Conservation (phyloP, 2,113 vertebrate species). For the Misgurnus anguillicaudatus region DNA sequence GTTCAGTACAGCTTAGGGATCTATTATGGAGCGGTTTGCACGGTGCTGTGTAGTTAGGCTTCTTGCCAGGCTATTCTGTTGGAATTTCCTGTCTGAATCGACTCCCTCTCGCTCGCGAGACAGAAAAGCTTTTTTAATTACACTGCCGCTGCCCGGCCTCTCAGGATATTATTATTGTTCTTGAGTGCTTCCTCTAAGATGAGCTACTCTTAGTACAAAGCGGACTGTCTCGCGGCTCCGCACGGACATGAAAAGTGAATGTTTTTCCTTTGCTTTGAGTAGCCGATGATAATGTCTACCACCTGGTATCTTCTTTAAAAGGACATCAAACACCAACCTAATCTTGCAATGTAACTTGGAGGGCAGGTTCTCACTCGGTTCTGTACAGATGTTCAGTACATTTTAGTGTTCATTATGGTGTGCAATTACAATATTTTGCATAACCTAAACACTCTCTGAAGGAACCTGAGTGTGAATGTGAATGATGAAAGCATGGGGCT, state of each 20-base stretch:
- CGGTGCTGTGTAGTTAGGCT: constrained; percentile 83
- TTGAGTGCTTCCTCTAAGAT: constrained; percentile 88
- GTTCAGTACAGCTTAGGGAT: constrained; percentile 59
- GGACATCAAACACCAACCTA: constrained; percentile 60
- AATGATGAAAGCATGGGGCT: background rate
- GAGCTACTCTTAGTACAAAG: constrained; percentile 72
- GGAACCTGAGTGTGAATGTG: constrained; percentile 24
- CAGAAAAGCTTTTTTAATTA: constrained; percentile 83
- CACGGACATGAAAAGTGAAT: constrained; percentile 66
- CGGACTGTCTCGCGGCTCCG: constrained; percentile 62
- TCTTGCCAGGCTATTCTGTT: constrained; percentile 81
- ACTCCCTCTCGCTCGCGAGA: constrained; percentile 71
- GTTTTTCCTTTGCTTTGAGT: constrained; percentile 57
- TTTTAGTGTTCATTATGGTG: constrained; percentile 53
- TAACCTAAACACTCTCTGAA: constrained; percentile 57
- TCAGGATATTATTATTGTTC: constrained; percentile 88
- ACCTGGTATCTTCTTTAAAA: constrained; percentile 70
- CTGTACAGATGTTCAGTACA: constrained; percentile 63
- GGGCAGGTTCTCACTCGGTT: constrained; percentile 51
- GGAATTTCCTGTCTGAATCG: constrained; percentile 93
- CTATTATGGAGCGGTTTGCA: constrained; percentile 78
- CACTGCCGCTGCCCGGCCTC: constrained; percentile 78
- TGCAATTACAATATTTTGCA: constrained; percentile 42
- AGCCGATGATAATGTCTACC: constrained; percentile 63
- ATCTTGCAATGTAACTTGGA: constrained; percentile 53